phyloP scores from a whole-genome alignment of 2,888 invertebrate species.

The Isotomurus palustris region DNA sequence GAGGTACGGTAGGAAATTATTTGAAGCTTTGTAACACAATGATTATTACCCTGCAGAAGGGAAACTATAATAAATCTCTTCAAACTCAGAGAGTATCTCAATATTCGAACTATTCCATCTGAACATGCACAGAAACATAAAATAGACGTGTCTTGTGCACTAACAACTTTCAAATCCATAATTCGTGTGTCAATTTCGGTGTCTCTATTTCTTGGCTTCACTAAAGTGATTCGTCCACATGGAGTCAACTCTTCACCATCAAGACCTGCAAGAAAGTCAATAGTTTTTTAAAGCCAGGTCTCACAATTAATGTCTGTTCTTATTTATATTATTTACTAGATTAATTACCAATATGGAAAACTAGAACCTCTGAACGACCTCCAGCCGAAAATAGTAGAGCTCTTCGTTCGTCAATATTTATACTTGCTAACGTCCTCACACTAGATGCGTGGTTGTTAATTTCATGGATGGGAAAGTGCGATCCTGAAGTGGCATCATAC shows the following conservation, averaged over 20 bases:
- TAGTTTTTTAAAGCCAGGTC: neutral
- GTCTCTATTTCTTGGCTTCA: constrained; percentile 21
- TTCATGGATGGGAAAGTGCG: constrained; percentile 11
- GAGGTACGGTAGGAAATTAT: neutral
- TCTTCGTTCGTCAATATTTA: neutral
- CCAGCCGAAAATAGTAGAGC: constrained; percentile 27
- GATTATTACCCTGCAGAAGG: constrained; percentile 20
- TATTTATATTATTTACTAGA: neutral
- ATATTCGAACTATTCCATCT: constrained; percentile 29
- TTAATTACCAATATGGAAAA: constrained; percentile 19
- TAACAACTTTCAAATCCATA: constrained; percentile 24
- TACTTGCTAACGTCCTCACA: constrained; percentile 13
- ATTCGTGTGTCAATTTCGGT: constrained; percentile 28
- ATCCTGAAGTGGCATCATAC: constrained; percentile 13
- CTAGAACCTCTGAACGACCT: constrained; percentile 29
- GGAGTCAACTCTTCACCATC: constrained; percentile 10
- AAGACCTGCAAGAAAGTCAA: constrained; percentile 3
- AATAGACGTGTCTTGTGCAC: neutral
- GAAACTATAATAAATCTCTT: constrained; percentile 21
- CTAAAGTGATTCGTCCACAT: constrained; percentile 22
- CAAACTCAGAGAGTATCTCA: constrained; percentile 10
- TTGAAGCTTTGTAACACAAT: constrained; percentile 27
- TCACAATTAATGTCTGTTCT: neutral
- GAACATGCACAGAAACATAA: constrained; percentile 31
- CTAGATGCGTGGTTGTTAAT: constrained; percentile 34